These are phyloP conservation scores for Xestia xanthographa DNA, from an alignment of 2,888 invertebrate species.

Conservation along the genomic window DNA sequence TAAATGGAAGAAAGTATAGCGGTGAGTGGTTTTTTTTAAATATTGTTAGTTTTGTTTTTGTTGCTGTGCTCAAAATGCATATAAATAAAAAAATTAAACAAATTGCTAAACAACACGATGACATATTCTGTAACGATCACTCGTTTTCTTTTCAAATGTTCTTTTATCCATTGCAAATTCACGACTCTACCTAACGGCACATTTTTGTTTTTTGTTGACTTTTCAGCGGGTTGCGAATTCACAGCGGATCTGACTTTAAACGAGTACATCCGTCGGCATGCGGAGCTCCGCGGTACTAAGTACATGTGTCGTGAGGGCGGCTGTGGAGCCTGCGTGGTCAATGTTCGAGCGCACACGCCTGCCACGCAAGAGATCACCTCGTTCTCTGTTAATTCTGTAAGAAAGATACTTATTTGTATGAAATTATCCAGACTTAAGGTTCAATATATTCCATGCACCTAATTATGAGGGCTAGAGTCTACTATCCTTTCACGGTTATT, in stretches of 20 bases:
- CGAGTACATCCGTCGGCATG: slow-evolving; percentile 89
- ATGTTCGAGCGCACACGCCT: slow-evolving; percentile 33
- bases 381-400: slow-evolving; percentile 60
- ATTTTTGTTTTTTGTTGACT: slow-evolving; percentile 21
- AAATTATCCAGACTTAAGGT: not conserved
- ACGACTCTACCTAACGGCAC: not conserved
- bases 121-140: not conserved
- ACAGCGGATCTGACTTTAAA: slow-evolving; percentile 89
- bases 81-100: not conserved
- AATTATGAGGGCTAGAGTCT: not conserved
- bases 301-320: slow-evolving; percentile 88
- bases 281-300: slow-evolving; percentile 81
- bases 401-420: not conserved
- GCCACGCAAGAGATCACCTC: slow-evolving; percentile 29
- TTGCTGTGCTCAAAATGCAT: not conserved
- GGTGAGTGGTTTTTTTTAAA: slow-evolving; percentile 58
- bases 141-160: not conserved
- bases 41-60: not conserved
- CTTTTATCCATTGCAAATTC: not conserved
- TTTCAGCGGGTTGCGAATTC: slow-evolving; percentile 90
- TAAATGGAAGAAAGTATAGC: slow-evolving; percentile 70
- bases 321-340: slow-evolving; percentile 91
- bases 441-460: not conserved
- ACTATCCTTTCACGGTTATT: not conserved
- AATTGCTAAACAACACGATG: not conserved